Evolutionary conservation across 1,140 invertebrate species (phyloP), one percentile per base, ranked within the genome.

Genomic region (Aphaenogaster ashmeadi): DNA sequence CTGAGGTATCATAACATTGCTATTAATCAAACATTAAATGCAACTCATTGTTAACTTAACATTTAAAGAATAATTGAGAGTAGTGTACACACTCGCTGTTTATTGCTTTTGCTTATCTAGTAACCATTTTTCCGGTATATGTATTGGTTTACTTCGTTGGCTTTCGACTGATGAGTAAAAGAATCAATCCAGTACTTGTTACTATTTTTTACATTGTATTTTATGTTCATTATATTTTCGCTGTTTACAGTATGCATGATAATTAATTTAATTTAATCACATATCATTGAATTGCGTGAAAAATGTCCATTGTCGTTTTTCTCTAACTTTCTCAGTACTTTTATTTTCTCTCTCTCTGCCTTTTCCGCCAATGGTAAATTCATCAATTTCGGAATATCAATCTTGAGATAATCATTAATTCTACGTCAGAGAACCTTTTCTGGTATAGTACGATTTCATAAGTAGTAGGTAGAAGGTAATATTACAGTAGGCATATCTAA

Each of bases 1-100:
- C 94, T 95, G 95, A 95, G 95, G 94, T 95, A 94, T 84, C 93
- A 91, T 92, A 84, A 77, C 89, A 77, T 91, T 78, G 52, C 67
- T 54, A 91, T 91, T 89, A 87, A 90, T 91, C 47, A 72, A 66
- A 85, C 27, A 47, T 89, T 77, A 62, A 74, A 36, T 41, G 41
- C 13, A 67, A 86, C 21, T 86, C 7, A 21, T 41, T 56, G 33
- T 80, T 52, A 62, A 47, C 8, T 47, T 78, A 54, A 86, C 33
- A 64, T 60, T 54, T 79, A 80, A 66, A 18, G 27, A 47, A 83
- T 7, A 84, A 50, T 84, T 60, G 41, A 75, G 69, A 71, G 54
- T 84, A 84, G 69, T 38, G 36, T 80, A 54, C 71, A 62, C 41
- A 71, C n/a, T 33, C n/a, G 69, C 80, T 84, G 69, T 74, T 84